These are phyloP conservation scores for Drosophila greeni DNA, from an alignment of 2,888 invertebrate genomes.

Conservation along the genomic window DNA sequence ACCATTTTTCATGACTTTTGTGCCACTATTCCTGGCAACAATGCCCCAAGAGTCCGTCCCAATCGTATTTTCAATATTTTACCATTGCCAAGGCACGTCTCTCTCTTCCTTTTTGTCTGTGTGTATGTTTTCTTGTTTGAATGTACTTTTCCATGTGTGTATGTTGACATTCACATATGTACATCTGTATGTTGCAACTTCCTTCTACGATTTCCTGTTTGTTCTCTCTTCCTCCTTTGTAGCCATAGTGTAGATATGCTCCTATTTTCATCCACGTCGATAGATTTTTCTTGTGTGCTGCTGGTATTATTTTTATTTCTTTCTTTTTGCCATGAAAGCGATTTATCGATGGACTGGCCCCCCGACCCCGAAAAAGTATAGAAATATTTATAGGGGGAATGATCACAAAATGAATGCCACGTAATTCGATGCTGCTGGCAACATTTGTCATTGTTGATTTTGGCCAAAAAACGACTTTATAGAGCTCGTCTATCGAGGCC, in stretches of 20 bases:
- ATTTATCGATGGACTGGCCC: constrained; percentile 51
- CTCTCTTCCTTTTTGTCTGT: too few relatives aligned
- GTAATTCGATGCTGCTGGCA: constrained; percentile 60
- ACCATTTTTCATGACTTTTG: neutral
- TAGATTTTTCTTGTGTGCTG: constrained; percentile 16
- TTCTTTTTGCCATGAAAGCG: constrained; percentile 50
- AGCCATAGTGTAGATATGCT: constrained; percentile 14
- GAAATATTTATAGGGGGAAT: constrained; percentile 56
- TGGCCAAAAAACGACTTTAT: constrained; percentile 59
- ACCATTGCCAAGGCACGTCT: constrained; percentile 55
- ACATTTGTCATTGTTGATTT: constrained; percentile 67
- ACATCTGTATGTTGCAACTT: constrained; percentile 29
- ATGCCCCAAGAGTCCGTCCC: constrained; percentile 32
- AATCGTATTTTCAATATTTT: constrained; percentile 51
- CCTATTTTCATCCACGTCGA: constrained; percentile 10
- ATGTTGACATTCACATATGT: constrained; percentile 16
- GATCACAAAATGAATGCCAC: constrained; percentile 58
- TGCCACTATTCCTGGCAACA: constrained; percentile 45
- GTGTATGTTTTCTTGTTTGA: constrained; percentile 5
- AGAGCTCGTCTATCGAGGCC: constrained; percentile 32
- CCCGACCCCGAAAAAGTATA: constrained; percentile 29
- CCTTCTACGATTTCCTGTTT: constrained; percentile 61
- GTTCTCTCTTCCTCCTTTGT: constrained; percentile 17
- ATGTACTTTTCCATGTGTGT: constrained; percentile 5
- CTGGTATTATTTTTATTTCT: constrained; percentile 50